Base-by-base conservation (phyloP, 2,888 invertebrate species). In the Hypomecis punctinalis region DNA sequence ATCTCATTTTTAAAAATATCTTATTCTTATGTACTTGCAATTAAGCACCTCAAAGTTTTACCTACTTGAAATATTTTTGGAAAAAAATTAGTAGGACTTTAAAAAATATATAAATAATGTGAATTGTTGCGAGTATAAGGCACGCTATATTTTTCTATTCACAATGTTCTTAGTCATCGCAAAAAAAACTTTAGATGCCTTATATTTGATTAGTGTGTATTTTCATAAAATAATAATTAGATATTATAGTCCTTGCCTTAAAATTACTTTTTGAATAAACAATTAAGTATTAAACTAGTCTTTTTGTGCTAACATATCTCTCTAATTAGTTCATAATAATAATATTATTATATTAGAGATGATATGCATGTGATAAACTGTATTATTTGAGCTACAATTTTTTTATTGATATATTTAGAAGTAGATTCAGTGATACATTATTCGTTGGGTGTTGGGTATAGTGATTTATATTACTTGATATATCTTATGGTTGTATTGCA, bases 281-380 rank as follows among this genome's bases (percentile, higher is more conserved):
- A 23, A 23, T 23, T 63, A 67, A 60, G 55, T 64, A 63, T 63
- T 67, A 55, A 63, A 67, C 73, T 74, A 73, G 74, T 74, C 71
- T 67, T 53, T 67, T 66, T 51, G 59, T 71, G 66, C 69, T 70
- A 64, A 63, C 71, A 23, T 65, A 62, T 62, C 52, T 70, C 33
- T 61, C 51, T 59, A 60, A 33, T 57, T 62, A 40, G 11, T 40
- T 35, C 23, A 45, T 59, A 48, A 45, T 51, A 61, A 60, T 63
- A 37, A 59, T 66, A 55, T 66, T 57, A 45, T 47, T 57, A 61
- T 58, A 61, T 58, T 58, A 42, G 35, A 33, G 52, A 40, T 47
- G 39, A 53, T 62, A 61, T 68, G 67, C 70, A 70, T 74, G 67
- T 66, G 56, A 68, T 69, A 60, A 48, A 43, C 2, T 54, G 55